Evolutionary conservation across 1,140 invertebrate species (phyloP).

Genomic region (Hormaphis cornu): DNA sequence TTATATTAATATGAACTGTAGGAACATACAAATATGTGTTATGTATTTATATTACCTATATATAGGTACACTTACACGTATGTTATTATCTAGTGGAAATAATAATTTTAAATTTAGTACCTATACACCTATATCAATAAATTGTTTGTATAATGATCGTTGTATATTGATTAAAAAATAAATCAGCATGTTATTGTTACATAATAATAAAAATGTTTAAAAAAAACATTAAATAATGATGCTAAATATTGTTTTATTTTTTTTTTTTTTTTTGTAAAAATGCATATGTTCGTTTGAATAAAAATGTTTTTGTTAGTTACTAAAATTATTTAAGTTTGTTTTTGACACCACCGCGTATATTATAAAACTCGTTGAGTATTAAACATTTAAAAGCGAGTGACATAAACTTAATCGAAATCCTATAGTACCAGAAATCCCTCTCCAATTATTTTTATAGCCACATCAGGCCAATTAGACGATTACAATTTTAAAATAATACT

Average conservation of each 20-base stretch:
- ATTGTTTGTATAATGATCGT: slow-evolving; percentile 25
- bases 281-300: slow-evolving; percentile 28
- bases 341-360: no score
- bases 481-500: no score
- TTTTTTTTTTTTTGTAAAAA: slow-evolving; percentile 24
- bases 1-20: slow-evolving; percentile 18
- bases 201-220: slow-evolving; percentile 24
- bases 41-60: neutral
- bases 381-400: no score
- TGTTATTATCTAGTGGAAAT: slow-evolving; percentile 5
- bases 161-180: slow-evolving; percentile 22
- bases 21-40: neutral
- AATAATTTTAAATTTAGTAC: slow-evolving; percentile 29
- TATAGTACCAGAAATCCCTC: no score
- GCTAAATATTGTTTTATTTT: neutral
- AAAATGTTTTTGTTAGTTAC: slow-evolving; percentile 18
- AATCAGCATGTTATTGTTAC: slow-evolving; percentile 31
- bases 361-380: no score
- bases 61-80: neutral
- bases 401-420: no score
- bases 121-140: slow-evolving; percentile 25
- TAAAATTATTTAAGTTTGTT: neutral
- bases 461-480: no score
- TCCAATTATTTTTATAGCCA: no score
- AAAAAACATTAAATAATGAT: slow-evolving; percentile 14